Conservation (phyloP, 2,888 invertebrate species). For the Petrolisthes cinctipes region DNA sequence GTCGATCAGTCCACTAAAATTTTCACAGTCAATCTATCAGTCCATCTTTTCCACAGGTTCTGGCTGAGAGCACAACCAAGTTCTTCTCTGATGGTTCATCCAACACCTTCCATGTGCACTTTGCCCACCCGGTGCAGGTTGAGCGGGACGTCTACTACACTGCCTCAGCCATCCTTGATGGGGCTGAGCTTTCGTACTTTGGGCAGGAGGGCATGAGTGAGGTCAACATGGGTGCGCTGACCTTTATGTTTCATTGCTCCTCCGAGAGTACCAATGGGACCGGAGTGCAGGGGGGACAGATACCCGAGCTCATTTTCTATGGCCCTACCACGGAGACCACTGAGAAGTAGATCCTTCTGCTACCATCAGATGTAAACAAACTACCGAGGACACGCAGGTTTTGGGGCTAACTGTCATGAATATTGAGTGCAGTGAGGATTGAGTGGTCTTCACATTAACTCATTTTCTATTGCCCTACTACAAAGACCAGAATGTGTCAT, state of each 20-base stretch:
- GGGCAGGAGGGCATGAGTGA: conserved; percentile 97
- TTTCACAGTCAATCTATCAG: no score
- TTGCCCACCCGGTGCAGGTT: conserved; percentile 81
- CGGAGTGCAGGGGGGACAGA: conserved; percentile 96
- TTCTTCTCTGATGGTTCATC: conserved; percentile 97
- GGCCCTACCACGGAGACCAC: conserved; percentile 78
- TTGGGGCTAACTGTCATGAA: no score
- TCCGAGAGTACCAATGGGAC: conserved; percentile 98
- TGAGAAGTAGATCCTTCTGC: conserved; percentile 47
- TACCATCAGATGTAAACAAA: conserved; percentile 6
- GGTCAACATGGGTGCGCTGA: conserved; percentile 91
- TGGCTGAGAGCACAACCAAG: conserved; percentile 92
- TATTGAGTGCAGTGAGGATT: no score
- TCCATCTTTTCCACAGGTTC: conserved; percentile 72
- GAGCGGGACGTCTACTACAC: conserved; percentile 95
- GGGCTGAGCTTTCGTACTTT: conserved; percentile 94
- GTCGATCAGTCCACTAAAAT: no score
- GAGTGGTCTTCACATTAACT: no score
- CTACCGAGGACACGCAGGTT: no score
- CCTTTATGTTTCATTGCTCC: conserved; percentile 97
- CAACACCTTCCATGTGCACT: conserved; percentile 92
- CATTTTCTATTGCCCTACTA: no score
- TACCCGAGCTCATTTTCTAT: conserved; percentile 96
- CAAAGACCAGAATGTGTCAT: no score
- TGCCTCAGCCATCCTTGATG: conserved; percentile 94